Base-by-base conservation (phyloP, 2,113 vertebrate genomes). In the Eleginops maclovinus region DNA sequence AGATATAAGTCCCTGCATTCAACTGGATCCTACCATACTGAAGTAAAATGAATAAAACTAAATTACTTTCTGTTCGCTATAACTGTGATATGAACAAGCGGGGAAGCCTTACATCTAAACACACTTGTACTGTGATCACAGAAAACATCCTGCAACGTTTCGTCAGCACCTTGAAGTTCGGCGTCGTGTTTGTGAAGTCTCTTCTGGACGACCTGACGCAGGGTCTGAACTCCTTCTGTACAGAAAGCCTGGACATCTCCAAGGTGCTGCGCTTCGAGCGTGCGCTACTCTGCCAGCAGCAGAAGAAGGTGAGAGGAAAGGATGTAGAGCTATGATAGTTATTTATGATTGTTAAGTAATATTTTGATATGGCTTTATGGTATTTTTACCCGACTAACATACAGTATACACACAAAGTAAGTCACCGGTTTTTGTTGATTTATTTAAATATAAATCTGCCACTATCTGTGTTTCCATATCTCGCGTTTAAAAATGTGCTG, bases 231-330 rank as follows among this genome's bases (percentile, higher is more conserved):
- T 76, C 85, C 0, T 91, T 95, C 66, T 93, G 93, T 49, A 93
- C 95, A 54, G 92, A 94, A 56, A 88, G 44, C 36, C 55, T 85
- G 54, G 86, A 91, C 43, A 92, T 94, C n/a, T 89, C 91, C 10
- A 89, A 76, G 22, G 95, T 96, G 60, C 86, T 95, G 76, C 43
- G 49, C 15, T 92, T 89, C 3, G 92, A 94, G 82, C 71, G 81
- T 17, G 86, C 87, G 0, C 72, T 93, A 55, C 87, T 96, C 72
- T 61, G 54, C 75, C 83, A 75, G 43, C 91, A 94, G 64, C 89
- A 92, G 54, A 92, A 94, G 31, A 92, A 93, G 94, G 95, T 93
- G 50, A 44, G 75, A 44, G 21, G 2, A 56, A 28, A 65, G 1
- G 21, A 71, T 21, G 1, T 13, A 11, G 8, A 68, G 53, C 50